Evolutionary conservation across 2,888 invertebrate genomes (phyloP).

Genomic region (Sesamia inferens): DNA sequence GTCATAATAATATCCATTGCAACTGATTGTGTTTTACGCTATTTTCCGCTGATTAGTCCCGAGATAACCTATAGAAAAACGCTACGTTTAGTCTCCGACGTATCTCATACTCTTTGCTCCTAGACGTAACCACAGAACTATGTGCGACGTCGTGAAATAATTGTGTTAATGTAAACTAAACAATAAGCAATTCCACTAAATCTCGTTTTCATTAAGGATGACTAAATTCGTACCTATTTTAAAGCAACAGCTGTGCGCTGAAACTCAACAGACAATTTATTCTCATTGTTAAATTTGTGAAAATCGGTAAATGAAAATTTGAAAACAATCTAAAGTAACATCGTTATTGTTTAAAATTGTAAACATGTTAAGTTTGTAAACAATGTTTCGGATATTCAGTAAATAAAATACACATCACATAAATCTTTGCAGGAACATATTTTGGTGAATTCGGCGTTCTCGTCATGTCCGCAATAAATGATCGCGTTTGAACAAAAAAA

Average conservation of each 20-base stretch:
- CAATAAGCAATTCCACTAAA: conserved; percentile 32
- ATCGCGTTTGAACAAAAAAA: conserved; percentile 23
- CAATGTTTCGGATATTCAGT: conserved; percentile 31
- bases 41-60: not conserved
- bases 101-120: conserved; percentile 18
- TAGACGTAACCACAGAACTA: conserved; percentile 15
- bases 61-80: not conserved
- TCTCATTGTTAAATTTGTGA: conserved; percentile 23
- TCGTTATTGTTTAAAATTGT: conserved; percentile 16
- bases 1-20: no score
- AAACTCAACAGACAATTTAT: conserved; percentile 16
- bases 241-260: conserved; percentile 35
- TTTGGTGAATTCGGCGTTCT: conserved; percentile 23
- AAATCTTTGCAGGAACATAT: conserved; percentile 27
- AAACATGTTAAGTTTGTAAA: conserved; percentile 32
- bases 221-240: conserved; percentile 30
- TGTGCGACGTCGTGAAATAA: conserved; percentile 12
- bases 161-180: conserved; percentile 21
- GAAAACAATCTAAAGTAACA: conserved; percentile 21
- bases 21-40: no score
- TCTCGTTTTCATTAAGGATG: conserved; percentile 22
- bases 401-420: conserved; percentile 24
- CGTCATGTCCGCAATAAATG: conserved; percentile 10
- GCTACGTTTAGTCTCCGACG: conserved; percentile 7
- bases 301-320: conserved; percentile 30